phyloP scores from a whole-genome alignment of 1,140 invertebrate genomes.

The Stegodyphus dumicola region DNA sequence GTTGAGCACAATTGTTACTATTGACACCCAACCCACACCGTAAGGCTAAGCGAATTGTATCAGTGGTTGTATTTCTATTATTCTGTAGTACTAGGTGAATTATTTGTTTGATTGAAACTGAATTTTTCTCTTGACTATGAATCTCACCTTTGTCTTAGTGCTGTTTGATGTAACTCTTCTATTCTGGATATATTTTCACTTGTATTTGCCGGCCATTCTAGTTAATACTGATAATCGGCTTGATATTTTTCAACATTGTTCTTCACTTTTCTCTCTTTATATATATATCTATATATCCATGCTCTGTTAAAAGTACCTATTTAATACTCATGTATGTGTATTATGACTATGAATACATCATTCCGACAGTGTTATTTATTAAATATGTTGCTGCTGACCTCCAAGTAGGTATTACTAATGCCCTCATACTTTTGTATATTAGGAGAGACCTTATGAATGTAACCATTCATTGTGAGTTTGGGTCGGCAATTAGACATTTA shows the following conservation, averaged over 20 bases:
- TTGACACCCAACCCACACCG: slow-evolving; percentile 1
- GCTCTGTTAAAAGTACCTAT: slow-evolving; percentile 44
- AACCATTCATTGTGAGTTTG: slow-evolving; percentile 40
- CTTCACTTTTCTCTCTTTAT: slow-evolving; percentile 58
- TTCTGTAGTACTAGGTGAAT: slow-evolving; percentile 26
- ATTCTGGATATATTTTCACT: slow-evolving; percentile 59
- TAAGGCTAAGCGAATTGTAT: slow-evolving; percentile 21
- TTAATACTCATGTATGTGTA: slow-evolving; percentile 52
- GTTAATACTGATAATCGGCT: slow-evolving; percentile 58
- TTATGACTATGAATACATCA: slow-evolving; percentile 37
- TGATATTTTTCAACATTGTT: slow-evolving; percentile 60
- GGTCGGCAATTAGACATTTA: slow-evolving; percentile 53
- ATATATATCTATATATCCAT: slow-evolving; percentile 43
- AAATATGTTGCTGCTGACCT: slow-evolving; percentile 48
- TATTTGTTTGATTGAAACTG: slow-evolving; percentile 39
- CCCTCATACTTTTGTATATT: slow-evolving; percentile 42
- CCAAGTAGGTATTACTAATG: slow-evolving; percentile 22
- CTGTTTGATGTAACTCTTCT: slow-evolving; percentile 52
- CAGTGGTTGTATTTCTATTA: slow-evolving; percentile 33
- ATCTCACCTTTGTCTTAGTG: slow-evolving; percentile 58
- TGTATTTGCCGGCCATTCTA: slow-evolving; percentile 61
- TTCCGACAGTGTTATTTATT: slow-evolving; percentile 55
- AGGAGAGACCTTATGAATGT: slow-evolving; percentile 15
- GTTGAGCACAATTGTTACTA: slow-evolving; percentile 30
- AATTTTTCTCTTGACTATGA: slow-evolving; percentile 45